phyloP scores from a whole-genome alignment of 2,888 invertebrate genomes.

The Acanthosoma haemorrhoidale region DNA sequence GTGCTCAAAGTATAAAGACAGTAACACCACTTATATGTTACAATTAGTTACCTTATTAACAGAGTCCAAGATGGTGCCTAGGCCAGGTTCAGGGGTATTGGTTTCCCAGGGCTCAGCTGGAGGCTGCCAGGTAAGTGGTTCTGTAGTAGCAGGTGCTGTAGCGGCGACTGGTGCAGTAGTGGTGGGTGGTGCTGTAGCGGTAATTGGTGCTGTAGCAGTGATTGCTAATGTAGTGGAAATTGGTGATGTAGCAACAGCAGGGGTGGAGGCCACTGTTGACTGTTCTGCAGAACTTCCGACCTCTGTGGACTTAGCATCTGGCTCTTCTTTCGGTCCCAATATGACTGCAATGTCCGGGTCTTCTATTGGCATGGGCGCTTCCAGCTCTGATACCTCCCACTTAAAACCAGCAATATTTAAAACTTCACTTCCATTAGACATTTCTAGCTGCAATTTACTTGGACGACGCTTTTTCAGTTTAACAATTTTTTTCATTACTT shows the following conservation, averaged over 20 bases:
- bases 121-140: not conserved
- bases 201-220: not conserved
- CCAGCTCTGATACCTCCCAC: constrained; percentile 35
- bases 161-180: not conserved
- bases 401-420: constrained; percentile 31
- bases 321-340: not conserved
- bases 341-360: not conserved
- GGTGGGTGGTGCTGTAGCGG: not conserved
- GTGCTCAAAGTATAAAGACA: no score
- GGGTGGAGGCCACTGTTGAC: not conserved
- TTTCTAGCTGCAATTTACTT: not conserved
- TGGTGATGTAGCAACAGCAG: not conserved
- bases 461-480: not conserved
- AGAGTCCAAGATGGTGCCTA: constrained; percentile 43
- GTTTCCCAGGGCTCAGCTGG: constrained; percentile 9
- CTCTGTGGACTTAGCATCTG: not conserved
- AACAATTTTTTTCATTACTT: constrained; percentile 32
- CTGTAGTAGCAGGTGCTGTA: not conserved
- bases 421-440: not conserved
- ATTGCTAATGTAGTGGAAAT: not conserved
- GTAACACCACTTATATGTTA: no score
- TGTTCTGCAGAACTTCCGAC: not conserved
- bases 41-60: constrained; percentile 42
- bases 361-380: not conserved
- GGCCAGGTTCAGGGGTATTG: constrained; percentile 8